A percentile compares a stretch with the other conserved stretches of the same genome.
phyloP scores from a whole-genome alignment of 2,888 invertebrate species.

The Tachina grossa region DNA sequence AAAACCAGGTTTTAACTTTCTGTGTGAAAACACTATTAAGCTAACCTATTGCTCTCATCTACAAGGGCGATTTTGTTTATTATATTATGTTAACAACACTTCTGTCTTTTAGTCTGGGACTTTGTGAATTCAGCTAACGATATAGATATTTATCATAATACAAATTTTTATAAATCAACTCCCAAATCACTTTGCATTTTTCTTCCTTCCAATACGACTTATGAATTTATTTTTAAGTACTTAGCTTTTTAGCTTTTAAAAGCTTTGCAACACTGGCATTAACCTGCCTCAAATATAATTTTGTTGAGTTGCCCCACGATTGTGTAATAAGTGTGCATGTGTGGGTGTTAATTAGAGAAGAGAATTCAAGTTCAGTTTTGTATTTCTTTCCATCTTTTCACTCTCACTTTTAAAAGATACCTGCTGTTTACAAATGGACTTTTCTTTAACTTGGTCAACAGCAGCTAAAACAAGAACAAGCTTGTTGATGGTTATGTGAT shows the following conservation, averaged over 20 bases:
- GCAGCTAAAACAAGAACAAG: neutral
- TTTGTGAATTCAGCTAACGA: too few relatives aligned
- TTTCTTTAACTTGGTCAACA: neutral
- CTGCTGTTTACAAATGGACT: neutral
- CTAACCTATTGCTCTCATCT: too few relatives aligned
- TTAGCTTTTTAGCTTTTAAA: neutral
- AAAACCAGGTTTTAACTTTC: too few relatives aligned
- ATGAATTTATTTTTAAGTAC: neutral
- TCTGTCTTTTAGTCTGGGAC: too few relatives aligned
- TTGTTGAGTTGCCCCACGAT: slow-evolving; percentile 19
- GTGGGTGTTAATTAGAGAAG: neutral
- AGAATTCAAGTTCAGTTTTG: slow-evolving; percentile 7
- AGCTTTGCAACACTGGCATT: neutral
- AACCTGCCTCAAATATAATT: slow-evolving; percentile 51
- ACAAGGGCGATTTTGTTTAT: too few relatives aligned
- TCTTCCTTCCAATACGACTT: too few relatives aligned
- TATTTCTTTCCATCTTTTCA: neutral
- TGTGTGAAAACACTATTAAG: too few relatives aligned
- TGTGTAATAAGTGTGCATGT: neutral
- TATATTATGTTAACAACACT: too few relatives aligned
- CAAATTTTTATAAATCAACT: too few relatives aligned
- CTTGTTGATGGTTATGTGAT: neutral
- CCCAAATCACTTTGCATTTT: too few relatives aligned
- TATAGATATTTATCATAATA: too few relatives aligned
- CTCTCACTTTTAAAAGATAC: slow-evolving; percentile 18